Percentiles rank a stretch among this genome's conserved stretches.
These are phyloP conservation scores for Harpagus bidentatus DNA, from an alignment of 2,113 vertebrate genomes.

Conservation along the genomic window DNA sequence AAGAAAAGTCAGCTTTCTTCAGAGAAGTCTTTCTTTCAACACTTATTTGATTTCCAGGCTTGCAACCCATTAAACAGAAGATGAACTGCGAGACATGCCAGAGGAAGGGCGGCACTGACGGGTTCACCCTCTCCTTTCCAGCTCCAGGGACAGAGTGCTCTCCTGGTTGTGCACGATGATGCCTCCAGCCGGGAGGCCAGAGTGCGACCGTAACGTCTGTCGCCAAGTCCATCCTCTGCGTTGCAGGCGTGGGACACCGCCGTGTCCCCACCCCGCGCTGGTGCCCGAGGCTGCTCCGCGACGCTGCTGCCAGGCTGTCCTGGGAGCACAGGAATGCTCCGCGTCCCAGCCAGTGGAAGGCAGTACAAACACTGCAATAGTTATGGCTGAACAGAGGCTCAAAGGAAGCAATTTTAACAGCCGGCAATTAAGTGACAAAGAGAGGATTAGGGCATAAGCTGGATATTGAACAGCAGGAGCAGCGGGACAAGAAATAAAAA, in stretches of 20 bases:
- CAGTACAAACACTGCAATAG: rapidly evolving
- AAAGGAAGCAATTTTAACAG: background rate
- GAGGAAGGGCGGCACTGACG: background rate
- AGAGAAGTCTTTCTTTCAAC: background rate
- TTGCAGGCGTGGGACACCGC: rapidly evolving
- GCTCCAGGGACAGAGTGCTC: too few relatives aligned
- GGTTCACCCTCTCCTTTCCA: background rate
- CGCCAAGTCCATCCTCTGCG: rapidly evolving
- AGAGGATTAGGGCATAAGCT: background rate
- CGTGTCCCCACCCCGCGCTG: rapidly evolving
- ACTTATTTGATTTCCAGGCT: background rate
- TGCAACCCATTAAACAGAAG: background rate
- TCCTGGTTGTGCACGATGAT: too few relatives aligned
- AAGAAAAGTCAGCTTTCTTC: background rate
- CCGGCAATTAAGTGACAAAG: background rate
- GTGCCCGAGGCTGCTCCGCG: background rate
- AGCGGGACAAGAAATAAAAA: rapidly evolving
- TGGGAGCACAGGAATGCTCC: rapidly evolving
- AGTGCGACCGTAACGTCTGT: rapidly evolving
- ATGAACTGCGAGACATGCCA: too few relatives aligned
- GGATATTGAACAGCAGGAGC: background rate
- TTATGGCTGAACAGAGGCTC: background rate
- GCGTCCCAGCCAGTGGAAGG: rapidly evolving
- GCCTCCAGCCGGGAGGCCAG: background rate
- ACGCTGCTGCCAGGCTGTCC: too few relatives aligned